Percentiles rank a stretch among this genome's conserved stretches.
These are phyloP conservation scores for Drosophila murphyi DNA, from an alignment of 1,140 invertebrate species.

Conservation along the genomic window DNA sequence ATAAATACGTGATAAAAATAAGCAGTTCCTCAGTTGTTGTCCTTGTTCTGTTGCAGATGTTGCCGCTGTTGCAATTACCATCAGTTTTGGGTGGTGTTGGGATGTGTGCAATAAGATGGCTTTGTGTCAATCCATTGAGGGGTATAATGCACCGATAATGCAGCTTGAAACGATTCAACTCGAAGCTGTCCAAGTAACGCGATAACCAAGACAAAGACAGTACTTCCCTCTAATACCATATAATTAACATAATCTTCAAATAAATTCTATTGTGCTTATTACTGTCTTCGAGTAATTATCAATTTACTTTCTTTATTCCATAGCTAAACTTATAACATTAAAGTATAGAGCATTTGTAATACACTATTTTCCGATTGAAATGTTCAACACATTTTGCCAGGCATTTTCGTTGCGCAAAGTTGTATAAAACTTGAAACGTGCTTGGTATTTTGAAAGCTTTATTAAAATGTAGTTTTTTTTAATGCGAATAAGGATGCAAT, in stretches of 20 bases:
- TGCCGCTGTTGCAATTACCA: conserved; percentile 23
- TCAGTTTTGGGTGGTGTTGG: conserved; percentile 17
- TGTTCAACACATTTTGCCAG: background rate
- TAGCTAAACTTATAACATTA: too few relatives aligned
- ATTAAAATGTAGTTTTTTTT: conserved; percentile 47
- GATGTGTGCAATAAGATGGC: conserved; percentile 27
- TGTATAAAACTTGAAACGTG: conserved; percentile 44
- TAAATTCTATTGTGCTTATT: too few relatives aligned
- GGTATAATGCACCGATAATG: conserved; percentile 1
- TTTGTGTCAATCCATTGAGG: background rate
- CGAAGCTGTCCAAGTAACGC: background rate
- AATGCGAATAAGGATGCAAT: conserved; percentile 34
- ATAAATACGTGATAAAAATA: conserved; percentile 73
- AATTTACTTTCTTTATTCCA: too few relatives aligned
- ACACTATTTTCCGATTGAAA: background rate
- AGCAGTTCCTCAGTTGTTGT: conserved; percentile 36
- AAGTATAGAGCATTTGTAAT: background rate
- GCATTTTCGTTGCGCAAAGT: conserved; percentile 10
- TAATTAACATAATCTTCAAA: too few relatives aligned
- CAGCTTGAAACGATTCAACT: background rate
- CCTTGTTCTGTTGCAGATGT: conserved; percentile 7
- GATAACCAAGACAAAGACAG: too few relatives aligned
- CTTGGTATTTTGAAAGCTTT: conserved; percentile 28
- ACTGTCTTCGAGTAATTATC: too few relatives aligned
- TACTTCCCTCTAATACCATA: too few relatives aligned